Base-by-base conservation (phyloP, 92 coral and sea anemone genomes). In the Phenganax marumi region DNA sequence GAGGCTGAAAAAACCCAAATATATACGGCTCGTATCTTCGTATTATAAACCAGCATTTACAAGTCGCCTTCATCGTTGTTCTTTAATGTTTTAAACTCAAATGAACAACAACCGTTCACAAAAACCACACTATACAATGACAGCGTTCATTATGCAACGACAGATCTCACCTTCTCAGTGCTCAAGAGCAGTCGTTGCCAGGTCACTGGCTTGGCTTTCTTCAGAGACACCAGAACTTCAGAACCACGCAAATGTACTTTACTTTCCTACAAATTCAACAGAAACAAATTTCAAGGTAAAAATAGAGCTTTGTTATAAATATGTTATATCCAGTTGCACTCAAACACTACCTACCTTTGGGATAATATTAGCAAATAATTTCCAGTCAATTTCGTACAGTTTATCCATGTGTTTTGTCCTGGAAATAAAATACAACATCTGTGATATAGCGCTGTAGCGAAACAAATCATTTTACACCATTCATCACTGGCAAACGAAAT, bases 111-210 rank as follows among this genome's bases (percentile, higher is more conserved):
- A 33, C 43, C 43, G 43, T 2, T 33, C 43, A 5, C 43, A 33
- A 33, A 33, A 33, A 33, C 43, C 3, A 33, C 43, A 33, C 43
- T 33, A 33, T 33, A 33, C 43, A 33, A 33, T 33, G 43, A 33
- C 2, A 1, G 43, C 43, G 43, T 33, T 33, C 2, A 33, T 33
- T 33, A 33, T 33, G 43, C 43, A 33, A 33, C 43, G 2, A 33
- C 43, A 33, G 43, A 33, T 1, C 43, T 52, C 74, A 94, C 98
- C 93, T 92, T 91, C 26, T 88, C 91, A 72, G 88, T 86, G 26
- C 85, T 76, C 64, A 87, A 70, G 17, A 90, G 71, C 50, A 94
- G 84, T 73, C 98, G 85, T 26, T 88, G 89, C 98, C 98, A 94
- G 10, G 86, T 86, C 3, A 71, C 84, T 0, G 81, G 84, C 64